Evolutionary conservation across 2,113 vertebrate species (phyloP), one percentile per base, ranked within the genome.

Genomic region (Montifringilla adamsi): DNA sequence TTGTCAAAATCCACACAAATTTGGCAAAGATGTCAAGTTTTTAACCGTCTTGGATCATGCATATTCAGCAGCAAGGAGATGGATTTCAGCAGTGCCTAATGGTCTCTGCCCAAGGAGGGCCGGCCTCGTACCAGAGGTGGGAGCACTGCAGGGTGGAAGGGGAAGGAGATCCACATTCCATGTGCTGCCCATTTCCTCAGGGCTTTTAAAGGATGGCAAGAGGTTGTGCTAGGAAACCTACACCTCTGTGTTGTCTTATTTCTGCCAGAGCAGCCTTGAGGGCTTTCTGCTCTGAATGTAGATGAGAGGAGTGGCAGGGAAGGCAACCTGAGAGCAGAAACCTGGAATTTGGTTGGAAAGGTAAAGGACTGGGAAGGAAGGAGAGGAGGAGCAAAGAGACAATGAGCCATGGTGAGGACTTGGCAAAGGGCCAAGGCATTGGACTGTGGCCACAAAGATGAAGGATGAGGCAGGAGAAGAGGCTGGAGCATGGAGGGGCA

Each of bases 121-220:
- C 10, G 10, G 44, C 19, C 33, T 46, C 1, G 0, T 23, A 30
- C 19, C 8, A 11, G 13, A 16, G n/a, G n/a, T 9, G 5, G 55
- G 22, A 90, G n/a, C 0, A 0, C 41, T n/a, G 20, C 28, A 6
- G 53, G n/a, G 15, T 43, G 26, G 43, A 35, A 89, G 80, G 50
- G 58, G 87, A 70, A 70, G 50, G 46, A 67, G 43, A 46, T 7
- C 5, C 7, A 30, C 8, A 47, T 78, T 27, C 43, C 28, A 0
- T 1, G 7, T 0, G 0, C 50, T 89, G 28, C 60, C 30, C 0
- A 0, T 26, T 59, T 63, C 64, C 43, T 81, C 5, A 1, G 28
- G 58, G 39, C 44, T 89, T 64, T 31, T 4, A 8, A 16, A 56
- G 33, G 44, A 27, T 52, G 18, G 23, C 4, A 6, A 50, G 14